A percentile compares a stretch with the other conserved stretches of the same genome.
phyloP scores from a whole-genome alignment of 2,797 vertebrate genomes.

The Crax fasciolata region DNA sequence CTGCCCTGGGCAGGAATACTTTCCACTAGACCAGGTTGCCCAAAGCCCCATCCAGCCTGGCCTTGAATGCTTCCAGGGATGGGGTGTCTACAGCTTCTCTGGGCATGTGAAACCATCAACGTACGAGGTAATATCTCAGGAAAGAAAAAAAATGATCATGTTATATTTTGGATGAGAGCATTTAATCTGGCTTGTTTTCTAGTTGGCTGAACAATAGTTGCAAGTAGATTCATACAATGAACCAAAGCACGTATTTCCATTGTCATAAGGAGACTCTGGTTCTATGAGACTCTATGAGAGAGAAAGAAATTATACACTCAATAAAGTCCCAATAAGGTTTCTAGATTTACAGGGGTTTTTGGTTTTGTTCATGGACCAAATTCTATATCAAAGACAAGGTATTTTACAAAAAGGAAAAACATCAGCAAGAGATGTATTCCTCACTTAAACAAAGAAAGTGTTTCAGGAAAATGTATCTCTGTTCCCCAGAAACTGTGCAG shows the following conservation, averaged over 20 bases:
- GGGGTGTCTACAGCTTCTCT: no score
- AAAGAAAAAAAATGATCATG: background rate
- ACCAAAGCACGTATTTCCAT: background rate
- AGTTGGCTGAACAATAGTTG: background rate
- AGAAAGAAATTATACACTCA: background rate
- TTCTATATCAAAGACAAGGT: background rate
- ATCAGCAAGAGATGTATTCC: background rate
- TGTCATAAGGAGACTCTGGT: background rate
- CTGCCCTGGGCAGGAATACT: no score
- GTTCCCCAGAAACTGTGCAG: background rate
- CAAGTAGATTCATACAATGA: background rate
- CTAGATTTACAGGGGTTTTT: background rate
- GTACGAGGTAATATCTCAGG: background rate
- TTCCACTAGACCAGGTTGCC: no score
- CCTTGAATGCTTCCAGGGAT: no score
- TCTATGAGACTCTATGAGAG: background rate
- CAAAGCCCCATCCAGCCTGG: no score
- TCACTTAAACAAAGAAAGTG: background rate
- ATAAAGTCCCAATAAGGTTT: background rate
- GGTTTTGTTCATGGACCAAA: background rate
- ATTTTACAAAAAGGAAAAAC: background rate
- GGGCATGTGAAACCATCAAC: background rate
- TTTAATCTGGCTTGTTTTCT: background rate
- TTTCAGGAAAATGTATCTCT: background rate
- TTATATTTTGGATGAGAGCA: background rate